Evolutionary conservation across 2,888 invertebrate species (phyloP), one percentile per base, ranked within the genome.

Genomic region (Smittia aterrima): DNA sequence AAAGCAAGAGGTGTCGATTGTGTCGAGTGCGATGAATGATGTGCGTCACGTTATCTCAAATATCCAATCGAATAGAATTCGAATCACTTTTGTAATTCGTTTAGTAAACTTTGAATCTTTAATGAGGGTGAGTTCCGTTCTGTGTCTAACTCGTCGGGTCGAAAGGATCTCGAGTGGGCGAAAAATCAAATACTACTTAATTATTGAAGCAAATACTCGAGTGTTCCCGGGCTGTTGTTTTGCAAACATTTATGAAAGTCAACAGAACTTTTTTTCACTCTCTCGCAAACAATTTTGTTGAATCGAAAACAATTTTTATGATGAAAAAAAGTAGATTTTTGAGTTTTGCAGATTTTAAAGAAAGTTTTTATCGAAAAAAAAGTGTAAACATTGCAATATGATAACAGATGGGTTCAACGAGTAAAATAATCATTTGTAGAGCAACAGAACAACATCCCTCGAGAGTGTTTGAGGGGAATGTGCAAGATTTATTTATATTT

Each of bases 161-260:
- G n/a, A 47, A 47, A 27, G 13, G 32, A 20, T n/a, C 47, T 62
- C 72, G 58, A 72, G 72, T 70, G 68, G 68, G 68, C 47, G 68
- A 70, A 70, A 70, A 70, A 70, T 70, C 68, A 70, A 70, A 70
- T 72, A 72, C 20, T 62, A 32, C 58, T 62, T 72, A 72, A 72
- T 72, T 62, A 72, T 53, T 27, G 18, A 72, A 72, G 72, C 62
- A 72, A 71, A 71, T 54, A 70, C 68, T 70, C 40, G 70, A 70
- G 53, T 54, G 22, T 58, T 27, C 54, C 24, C 27, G 70, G 18
- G 24, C 25, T 71, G 25, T 71, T 58, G 58, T 58, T 58, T 58
- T 58, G 9, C 54, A 72, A 72, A 72, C 68, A 70, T 70, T 70
- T 70, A 70, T 70, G 47, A 24, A 53, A 70, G 68, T 70, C 68